Evolutionary conservation across 1,140 invertebrate species (phyloP).

Genomic region (Mizuhopecten yessoensis): DNA sequence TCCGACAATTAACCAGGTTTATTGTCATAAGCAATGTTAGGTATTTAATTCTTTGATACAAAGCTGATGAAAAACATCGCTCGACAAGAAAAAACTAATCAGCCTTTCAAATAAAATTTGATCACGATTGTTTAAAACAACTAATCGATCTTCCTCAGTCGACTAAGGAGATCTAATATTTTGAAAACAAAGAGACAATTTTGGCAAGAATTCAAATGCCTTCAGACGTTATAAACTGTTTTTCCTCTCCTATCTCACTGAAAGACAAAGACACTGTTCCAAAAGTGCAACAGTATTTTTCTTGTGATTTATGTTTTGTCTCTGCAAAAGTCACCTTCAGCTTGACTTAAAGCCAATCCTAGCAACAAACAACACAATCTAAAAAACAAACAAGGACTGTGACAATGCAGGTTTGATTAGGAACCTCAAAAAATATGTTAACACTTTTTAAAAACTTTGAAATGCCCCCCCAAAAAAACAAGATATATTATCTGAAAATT

Average conservation of each 20-base stretch:
- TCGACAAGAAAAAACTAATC: constrained; percentile 31
- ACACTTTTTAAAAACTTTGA: not conserved
- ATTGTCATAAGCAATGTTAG: constrained; percentile 26
- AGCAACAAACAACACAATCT: not conserved
- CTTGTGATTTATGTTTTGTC: not conserved
- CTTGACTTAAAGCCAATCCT: not conserved
- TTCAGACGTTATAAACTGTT: not conserved
- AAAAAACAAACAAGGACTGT: constrained; percentile 13
- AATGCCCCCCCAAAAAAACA: no score
- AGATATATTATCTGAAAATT: no score
- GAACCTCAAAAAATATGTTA: not conserved
- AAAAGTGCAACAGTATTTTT: constrained; percentile 38
- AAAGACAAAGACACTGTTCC: not conserved
- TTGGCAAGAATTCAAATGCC: constrained; percentile 23
- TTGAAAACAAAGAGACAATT: constrained; percentile 21
- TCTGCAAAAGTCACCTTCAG: not conserved
- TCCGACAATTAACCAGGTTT: not conserved
- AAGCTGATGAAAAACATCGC: constrained; percentile 20
- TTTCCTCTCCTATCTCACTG: not conserved
- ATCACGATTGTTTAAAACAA: constrained; percentile 32
- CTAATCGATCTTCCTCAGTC: not conserved
- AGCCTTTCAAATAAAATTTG: constrained; percentile 39
- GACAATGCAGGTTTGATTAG: not conserved
- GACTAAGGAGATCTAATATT: constrained; percentile 30
- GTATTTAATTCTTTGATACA: constrained; percentile 40